Conservation (phyloP, 2,113 vertebrate genomes). For the Tinamus guttatus region DNA sequence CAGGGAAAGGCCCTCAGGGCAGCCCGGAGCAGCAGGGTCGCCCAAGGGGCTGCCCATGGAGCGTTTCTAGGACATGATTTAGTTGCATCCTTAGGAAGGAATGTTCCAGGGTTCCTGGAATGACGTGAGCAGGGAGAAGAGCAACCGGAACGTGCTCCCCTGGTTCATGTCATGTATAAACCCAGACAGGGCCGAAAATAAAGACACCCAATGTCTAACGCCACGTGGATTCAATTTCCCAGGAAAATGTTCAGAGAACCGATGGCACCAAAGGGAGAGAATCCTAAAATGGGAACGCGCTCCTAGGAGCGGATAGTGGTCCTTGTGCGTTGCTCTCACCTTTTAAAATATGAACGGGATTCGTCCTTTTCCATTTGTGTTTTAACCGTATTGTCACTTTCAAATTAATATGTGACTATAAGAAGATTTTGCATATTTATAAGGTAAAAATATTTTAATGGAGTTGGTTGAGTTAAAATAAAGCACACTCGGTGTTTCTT, state of each 20-base stretch:
- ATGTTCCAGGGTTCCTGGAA: fast-evolving
- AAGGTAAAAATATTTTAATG: not conserved
- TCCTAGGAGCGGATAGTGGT: not conserved
- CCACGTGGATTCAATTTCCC: fast-evolving
- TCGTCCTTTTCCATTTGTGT: not conserved
- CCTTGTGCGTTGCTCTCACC: not conserved
- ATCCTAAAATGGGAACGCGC: fast-evolving
- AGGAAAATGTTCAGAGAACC: not conserved
- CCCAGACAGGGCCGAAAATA: not conserved
- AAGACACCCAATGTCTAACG: not conserved
- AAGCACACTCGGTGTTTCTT: not conserved
- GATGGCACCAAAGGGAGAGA: not conserved
- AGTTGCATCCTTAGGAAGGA: not conserved
- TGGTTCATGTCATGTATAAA: not conserved
- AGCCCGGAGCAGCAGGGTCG: not conserved
- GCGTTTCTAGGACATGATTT: not conserved
- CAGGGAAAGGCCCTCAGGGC: not conserved
- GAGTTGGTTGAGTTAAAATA: not conserved
- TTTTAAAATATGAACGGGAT: not conserved
- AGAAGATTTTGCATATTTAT: not conserved
- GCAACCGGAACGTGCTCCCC: not conserved
- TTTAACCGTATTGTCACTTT: not conserved
- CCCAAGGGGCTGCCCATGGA: not conserved
- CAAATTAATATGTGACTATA: not conserved
- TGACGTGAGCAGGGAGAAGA: not conserved